These are phyloP conservation scores for Agrochola litura DNA, from an alignment of 2,888 invertebrate genomes.

Conservation along the genomic window DNA sequence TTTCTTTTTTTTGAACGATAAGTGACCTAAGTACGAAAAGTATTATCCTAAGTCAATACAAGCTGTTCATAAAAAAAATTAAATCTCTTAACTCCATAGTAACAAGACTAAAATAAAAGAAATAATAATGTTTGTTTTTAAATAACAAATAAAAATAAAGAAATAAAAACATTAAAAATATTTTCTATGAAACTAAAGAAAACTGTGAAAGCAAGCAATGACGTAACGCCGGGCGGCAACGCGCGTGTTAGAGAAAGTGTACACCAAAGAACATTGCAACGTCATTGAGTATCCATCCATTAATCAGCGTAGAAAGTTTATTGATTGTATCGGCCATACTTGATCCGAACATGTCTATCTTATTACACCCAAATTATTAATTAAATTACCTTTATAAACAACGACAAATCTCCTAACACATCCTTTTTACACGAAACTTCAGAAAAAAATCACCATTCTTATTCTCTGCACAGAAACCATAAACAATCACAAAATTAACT, in stretches of 20 bases:
- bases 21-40: too few species aligned
- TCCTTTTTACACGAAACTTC: conserved; percentile 33
- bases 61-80: not conserved
- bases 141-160: not conserved
- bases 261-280: conserved; percentile 73
- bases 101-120: not conserved
- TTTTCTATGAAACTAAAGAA: conserved; percentile 63
- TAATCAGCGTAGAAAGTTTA: conserved; percentile 85
- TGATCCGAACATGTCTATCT: conserved; percentile 62
- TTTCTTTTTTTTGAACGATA: too few species aligned
- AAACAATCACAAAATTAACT: conserved; percentile 55
- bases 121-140: not conserved
- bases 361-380: conserved; percentile 57
- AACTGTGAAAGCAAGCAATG: conserved; percentile 78
- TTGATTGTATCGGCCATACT: conserved; percentile 72
- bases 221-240: conserved; percentile 70
- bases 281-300: conserved; percentile 79
- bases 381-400: conserved; percentile 57
- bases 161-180: not conserved
- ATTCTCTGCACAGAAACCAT: conserved; percentile 29
- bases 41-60: not conserved
- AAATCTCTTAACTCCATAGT: not conserved
- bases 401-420: conserved; percentile 38
- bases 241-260: conserved; percentile 82
- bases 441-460: conserved; percentile 39